Conservation (phyloP, 2,888 invertebrate genomes). For the Pachydiplax longipennis region DNA sequence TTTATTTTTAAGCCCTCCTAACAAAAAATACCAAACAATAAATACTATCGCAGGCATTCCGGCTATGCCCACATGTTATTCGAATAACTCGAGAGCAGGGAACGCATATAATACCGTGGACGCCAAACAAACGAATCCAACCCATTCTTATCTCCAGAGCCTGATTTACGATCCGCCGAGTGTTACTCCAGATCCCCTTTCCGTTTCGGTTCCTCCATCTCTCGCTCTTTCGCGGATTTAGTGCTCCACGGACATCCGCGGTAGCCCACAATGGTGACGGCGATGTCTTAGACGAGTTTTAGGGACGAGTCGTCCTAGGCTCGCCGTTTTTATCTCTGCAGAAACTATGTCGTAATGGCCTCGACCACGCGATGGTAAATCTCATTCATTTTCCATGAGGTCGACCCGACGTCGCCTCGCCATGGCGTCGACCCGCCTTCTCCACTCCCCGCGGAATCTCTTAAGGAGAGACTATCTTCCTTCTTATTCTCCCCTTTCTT, state of each 20-base stretch:
- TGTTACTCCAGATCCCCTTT: not conserved
- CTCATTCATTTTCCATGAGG: constrained; percentile 44
- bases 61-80: not conserved
- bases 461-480: not conserved
- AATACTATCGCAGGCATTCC: not conserved
- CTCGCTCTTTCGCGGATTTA: not conserved
- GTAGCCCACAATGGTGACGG: not conserved
- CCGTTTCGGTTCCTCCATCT: not conserved
- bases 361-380: constrained; percentile 38
- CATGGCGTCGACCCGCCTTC: not conserved
- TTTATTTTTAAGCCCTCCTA: not conserved
- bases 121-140: constrained; percentile 12
- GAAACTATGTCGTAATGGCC: constrained; percentile 35
- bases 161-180: constrained; percentile 14
- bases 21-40: not conserved
- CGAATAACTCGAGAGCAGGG: not conserved
- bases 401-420: not conserved
- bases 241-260: constrained; percentile 13
- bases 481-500: not conserved
- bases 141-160: constrained; percentile 33
- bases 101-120: not conserved
- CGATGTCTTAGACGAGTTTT: not conserved
- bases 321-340: not conserved
- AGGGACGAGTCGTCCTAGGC: not conserved
- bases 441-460: not conserved